Conservation (phyloP, 1,140 invertebrate species). For the Condylostylus longicornis region DNA sequence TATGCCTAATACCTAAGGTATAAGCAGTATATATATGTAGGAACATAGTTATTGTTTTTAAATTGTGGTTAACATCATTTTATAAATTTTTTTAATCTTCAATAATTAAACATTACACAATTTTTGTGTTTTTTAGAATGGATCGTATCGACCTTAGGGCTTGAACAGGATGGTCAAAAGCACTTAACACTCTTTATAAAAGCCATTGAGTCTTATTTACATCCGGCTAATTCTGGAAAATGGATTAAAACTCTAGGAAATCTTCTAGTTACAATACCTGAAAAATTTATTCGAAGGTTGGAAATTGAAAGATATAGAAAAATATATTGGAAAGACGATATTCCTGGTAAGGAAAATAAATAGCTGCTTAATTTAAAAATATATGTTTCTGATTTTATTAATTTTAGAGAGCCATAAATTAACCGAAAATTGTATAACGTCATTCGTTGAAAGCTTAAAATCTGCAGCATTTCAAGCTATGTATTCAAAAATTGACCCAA, state of each 20-base stretch:
- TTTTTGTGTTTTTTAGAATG: constrained; percentile 33
- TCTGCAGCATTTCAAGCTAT: constrained; percentile 56
- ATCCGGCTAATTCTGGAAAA: constrained; percentile 72
- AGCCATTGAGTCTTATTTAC: constrained; percentile 72
- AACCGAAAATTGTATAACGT: constrained; percentile 64
- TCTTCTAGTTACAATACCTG: constrained; percentile 43
- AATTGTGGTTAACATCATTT: neutral
- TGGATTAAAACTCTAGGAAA: constrained; percentile 55
- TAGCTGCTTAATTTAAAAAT: too few species aligned
- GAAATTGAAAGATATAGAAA: constrained; percentile 48
- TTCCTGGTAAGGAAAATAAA: constrained; percentile 2
- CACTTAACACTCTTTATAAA: constrained; percentile 70
- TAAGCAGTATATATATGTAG: neutral
- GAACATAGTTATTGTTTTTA: neutral
- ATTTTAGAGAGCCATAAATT: constrained; percentile 45
- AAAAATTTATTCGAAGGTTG: constrained; percentile 42
- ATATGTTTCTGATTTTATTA: neutral
- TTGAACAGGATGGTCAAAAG: constrained; percentile 44
- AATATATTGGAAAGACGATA: constrained; percentile 5
- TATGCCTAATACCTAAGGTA: too few species aligned
- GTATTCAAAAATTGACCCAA: constrained; percentile 54
- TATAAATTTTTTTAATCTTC: neutral
- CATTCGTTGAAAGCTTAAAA: constrained; percentile 62
- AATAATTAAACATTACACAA: too few species aligned
- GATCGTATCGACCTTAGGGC: constrained; percentile 51